phyloP scores from a whole-genome alignment of 1,140 invertebrate genomes.

The Nasonia giraulti region DNA sequence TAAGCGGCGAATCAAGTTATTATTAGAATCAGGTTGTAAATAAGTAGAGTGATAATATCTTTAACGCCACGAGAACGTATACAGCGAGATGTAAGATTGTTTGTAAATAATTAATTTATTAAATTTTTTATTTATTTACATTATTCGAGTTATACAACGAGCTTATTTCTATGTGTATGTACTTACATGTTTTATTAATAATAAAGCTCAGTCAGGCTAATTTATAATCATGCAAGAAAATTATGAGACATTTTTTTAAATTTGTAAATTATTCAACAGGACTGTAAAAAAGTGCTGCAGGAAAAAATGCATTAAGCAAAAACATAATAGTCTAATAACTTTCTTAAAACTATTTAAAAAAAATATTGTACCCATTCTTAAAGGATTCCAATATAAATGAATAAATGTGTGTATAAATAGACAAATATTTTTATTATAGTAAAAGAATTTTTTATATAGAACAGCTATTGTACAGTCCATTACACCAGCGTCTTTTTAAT shows the following conservation, averaged over 20 bases:
- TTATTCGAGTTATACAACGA: conserved; percentile 44
- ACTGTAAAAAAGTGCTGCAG: conserved; percentile 14
- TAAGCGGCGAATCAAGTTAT: too few species aligned
- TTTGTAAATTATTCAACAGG: conserved; percentile 31
- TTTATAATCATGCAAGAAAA: background rate
- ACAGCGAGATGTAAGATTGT: conserved; percentile 14
- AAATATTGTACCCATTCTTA: conserved; percentile 9
- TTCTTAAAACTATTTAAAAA: conserved; percentile 6
- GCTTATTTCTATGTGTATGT: conserved; percentile 38
- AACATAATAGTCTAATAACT: conserved; percentile 24
- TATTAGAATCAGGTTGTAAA: background rate
- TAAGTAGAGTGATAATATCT: background rate
- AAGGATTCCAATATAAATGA: conserved; percentile 41
- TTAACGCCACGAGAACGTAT: background rate
- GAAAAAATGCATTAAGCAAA: conserved; percentile 15
- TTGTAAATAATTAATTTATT: conserved; percentile 54
- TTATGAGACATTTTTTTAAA: conserved; percentile 8
- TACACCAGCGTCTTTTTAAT: conserved; percentile 50
- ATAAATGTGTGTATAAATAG: conserved; percentile 55
- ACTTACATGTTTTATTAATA: conserved; percentile 46
- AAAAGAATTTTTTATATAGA: conserved; percentile 57
- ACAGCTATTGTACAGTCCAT: conserved; percentile 60
- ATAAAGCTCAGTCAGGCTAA: conserved; percentile 41
- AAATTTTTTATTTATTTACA: conserved; percentile 49
- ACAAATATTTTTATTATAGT: conserved; percentile 66